Base-by-base conservation (phyloP, 2,888 invertebrate genomes). In the Masnerella sp. region DNA sequence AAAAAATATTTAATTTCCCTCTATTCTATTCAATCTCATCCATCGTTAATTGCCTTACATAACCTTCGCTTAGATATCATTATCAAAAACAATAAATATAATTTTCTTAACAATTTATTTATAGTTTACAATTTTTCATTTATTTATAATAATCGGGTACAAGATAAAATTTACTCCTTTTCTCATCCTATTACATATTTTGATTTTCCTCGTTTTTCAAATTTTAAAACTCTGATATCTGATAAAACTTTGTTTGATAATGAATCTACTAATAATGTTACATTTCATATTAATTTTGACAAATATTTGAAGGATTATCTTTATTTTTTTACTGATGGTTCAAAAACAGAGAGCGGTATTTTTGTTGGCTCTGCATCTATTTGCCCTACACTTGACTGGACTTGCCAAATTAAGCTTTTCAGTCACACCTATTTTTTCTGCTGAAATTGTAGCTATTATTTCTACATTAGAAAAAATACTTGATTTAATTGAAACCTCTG, bases 301-400 rank as follows among this genome's bases (percentile, higher is more conserved):
- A 1, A 20, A 4, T 20, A 36, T 36, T 1, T 52, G 2, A 12
- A 14, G 1, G 8, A 34, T 25, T 7, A 5, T 25, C 2, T 20
- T 20, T 12, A n/a, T 22, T 52, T 52, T 52, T 52, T 36, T 9
- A 52, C 52, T 5, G 52, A 52, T 14, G 52, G 52, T 12, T 52
- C 52, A 2, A 52, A 52, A 22, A 4, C 5, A 22, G 52, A 52
- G 4, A 52, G 36, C 36, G 52, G 36, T 2, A 22, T 36, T 22
- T 52, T 8, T 25, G 52, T 52, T 1, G 52, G 52, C 1, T 3
- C 52, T 22, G 52, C 52, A 2, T n/a, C 52, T 1, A 3, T 20
- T 8, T 52, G 30, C 15, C 36, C 34, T 9, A 1, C 9, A 1
- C 9, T 51, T 2, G 12, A 51, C 11, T 51, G 49, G 49, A 2